These are phyloP conservation scores for Drosophila neonasuta DNA, from an alignment of 2,888 invertebrate genomes.

Conservation along the genomic window DNA sequence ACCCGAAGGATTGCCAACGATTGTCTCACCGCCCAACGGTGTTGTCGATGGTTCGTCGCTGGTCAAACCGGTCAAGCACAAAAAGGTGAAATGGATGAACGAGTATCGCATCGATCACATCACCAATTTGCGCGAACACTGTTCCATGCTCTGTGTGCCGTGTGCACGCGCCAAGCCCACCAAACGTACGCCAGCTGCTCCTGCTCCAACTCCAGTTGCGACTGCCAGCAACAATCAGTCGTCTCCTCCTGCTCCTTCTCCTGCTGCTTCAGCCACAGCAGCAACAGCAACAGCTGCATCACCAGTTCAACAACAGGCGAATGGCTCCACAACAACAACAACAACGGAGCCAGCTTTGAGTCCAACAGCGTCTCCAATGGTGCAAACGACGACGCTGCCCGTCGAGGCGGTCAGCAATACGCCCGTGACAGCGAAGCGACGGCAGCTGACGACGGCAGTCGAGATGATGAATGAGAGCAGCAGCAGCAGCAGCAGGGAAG, in stretches of 20 bases:
- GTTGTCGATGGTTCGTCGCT: constrained; percentile 47
- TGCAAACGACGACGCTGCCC: constrained; percentile 1
- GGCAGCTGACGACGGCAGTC: background rate
- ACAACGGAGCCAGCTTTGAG: constrained; percentile 19
- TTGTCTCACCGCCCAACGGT: constrained; percentile 53
- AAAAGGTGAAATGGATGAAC: constrained; percentile 81
- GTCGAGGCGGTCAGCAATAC: constrained; percentile 8
- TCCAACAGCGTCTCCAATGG: constrained; percentile 5
- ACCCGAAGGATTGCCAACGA: constrained; percentile 81
- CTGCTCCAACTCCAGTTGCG: background rate
- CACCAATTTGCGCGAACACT: constrained; percentile 81
- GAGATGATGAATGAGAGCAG: background rate
- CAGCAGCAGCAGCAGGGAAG: constrained; percentile 6
- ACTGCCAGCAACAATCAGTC: constrained; percentile 6
- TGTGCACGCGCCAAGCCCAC: constrained; percentile 78
- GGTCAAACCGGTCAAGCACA: constrained; percentile 62
- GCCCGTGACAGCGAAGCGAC: constrained; percentile 3
- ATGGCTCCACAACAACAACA: constrained; percentile 20
- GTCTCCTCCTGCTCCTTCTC: background rate
- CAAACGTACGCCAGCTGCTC: constrained; percentile 52
- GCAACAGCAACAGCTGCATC: constrained; percentile 14
- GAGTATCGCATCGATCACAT: constrained; percentile 81
- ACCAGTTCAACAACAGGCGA: constrained; percentile 25
- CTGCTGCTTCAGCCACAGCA: constrained; percentile 1
- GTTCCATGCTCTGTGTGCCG: constrained; percentile 85